Base-by-base conservation (phyloP, 2,113 vertebrate genomes). In the Entelurus aequoreus region DNA sequence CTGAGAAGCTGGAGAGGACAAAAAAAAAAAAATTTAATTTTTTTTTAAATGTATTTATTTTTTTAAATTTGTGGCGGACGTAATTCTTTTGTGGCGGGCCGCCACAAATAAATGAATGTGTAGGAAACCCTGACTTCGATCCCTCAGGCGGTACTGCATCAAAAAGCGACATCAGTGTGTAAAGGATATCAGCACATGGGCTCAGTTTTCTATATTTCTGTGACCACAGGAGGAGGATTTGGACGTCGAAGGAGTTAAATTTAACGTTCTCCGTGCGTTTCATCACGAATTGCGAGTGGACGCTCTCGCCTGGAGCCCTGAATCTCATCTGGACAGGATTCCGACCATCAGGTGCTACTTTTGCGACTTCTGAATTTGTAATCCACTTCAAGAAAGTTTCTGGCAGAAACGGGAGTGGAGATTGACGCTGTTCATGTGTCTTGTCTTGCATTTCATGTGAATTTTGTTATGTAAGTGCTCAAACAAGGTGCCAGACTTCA, bases 231-330 rank as follows among this genome's bases (percentile, higher is more conserved):
- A 99, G 76, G 97, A 99, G 76, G 94, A 95, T 73, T 65, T 89
- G 28, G 91, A 95, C 53, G 64, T 95, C 7, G 93, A 95, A 42
- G 94, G 94, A 54, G 87, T 98, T 63, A 93, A 94, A 5, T 97
- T 95, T 78, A 93, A 89, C 53, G 88, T 90, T 2, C 83, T 97
- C 1, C 90, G 91, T 66, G 91, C 90, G 0, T 95, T 98, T 80
- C 89, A 94, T 55, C 94, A 97, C 51, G 95, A 93, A 38, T 78
- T 93, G 16, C 84, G 91, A 14, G 93, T 96, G 0, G 94, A 96
- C 36, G 88, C 91, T 44, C 92, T 99, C 19, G 94, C 94, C 0
- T 98, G 97, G 97, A 99, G 96, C 76, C 97, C 97, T 5, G 93
- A 98, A 82, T 94, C 93, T 8, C 91, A 89, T 36, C 89, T 97